These are phyloP conservation scores for Thecophora atra DNA, from an alignment of 2,888 invertebrate species.

Conservation along the genomic window DNA sequence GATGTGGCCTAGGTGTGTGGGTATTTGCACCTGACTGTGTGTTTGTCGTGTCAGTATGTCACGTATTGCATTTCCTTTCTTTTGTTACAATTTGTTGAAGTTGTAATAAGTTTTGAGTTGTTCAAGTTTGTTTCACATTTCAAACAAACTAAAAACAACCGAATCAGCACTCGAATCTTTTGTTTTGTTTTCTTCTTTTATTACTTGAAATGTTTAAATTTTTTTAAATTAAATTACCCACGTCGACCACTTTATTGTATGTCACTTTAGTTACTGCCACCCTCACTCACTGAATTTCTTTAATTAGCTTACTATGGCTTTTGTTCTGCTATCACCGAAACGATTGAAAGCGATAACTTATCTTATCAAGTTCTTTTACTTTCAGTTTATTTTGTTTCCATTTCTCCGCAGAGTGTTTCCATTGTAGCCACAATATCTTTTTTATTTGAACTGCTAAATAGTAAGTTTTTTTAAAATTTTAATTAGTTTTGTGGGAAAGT, in stretches of 20 bases:
- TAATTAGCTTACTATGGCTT: background rate
- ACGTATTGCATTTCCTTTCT: slow-evolving; percentile 46
- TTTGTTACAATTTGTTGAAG: slow-evolving; percentile 32
- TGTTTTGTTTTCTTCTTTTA: too few relatives aligned
- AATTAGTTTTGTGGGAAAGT: too few relatives aligned
- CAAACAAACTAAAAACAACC: too few relatives aligned
- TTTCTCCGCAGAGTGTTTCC: background rate
- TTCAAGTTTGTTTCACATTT: too few relatives aligned
- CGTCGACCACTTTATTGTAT: too few relatives aligned
- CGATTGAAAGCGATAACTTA: background rate
- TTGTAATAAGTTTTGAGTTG: slow-evolving; percentile 1
- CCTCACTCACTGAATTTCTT: background rate
- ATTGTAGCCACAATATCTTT: too few relatives aligned
- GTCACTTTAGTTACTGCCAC: background rate
- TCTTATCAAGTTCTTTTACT: background rate
- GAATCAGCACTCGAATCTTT: too few relatives aligned
- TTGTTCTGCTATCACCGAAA: background rate
- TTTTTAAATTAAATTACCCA: too few relatives aligned
- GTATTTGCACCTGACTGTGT: background rate
- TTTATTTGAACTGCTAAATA: too few relatives aligned
- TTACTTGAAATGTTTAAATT: too few relatives aligned
- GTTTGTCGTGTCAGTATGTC: slow-evolving; percentile 43
- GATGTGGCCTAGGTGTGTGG: slow-evolving; percentile 10
- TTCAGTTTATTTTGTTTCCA: background rate
- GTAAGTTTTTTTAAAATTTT: too few relatives aligned